Percentiles rank a stretch among this genome's conserved stretches.
Evolutionary conservation across 2,888 invertebrate species (phyloP).

Genomic region (Myopa tessellatipennis): DNA sequence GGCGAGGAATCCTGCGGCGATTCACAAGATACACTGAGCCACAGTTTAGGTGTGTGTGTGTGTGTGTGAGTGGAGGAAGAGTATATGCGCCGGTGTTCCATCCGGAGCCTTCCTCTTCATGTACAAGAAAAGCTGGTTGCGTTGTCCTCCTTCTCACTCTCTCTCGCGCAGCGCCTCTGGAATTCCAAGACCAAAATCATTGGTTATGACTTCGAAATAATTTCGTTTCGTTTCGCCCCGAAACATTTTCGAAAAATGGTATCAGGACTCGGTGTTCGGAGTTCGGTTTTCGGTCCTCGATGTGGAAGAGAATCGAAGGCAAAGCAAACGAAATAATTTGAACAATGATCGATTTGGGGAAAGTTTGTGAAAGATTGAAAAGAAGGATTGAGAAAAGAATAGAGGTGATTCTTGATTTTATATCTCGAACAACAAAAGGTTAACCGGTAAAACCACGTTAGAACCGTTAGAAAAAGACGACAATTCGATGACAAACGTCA

Average conservation of each 20-base stretch:
- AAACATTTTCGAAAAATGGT: slow-evolving; percentile 26
- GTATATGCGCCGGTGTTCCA: not conserved
- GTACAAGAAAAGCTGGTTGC: slow-evolving; percentile 2
- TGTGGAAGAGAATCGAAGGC: not conserved
- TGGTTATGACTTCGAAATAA: slow-evolving; percentile 41
- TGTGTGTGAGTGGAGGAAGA: not conserved
- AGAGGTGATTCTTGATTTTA: no score
- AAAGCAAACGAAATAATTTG: not conserved
- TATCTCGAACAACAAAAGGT: no score
- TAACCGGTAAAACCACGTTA: not conserved
- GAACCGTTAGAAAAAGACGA: not conserved
- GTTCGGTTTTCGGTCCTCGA: not conserved
- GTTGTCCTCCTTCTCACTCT: not conserved
- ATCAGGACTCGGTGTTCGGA: slow-evolving; percentile 3
- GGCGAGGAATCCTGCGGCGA: slow-evolving; percentile 27
- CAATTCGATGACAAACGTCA: no score
- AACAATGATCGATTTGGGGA: not conserved
- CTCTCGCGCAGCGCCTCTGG: not conserved
- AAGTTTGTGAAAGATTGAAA: not conserved
- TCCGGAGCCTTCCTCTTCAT: not conserved
- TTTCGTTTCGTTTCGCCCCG: slow-evolving; percentile 43
- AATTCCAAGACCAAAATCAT: slow-evolving; percentile 20
- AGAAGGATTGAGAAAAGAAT: not conserved
- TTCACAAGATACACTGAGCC: slow-evolving; percentile 25
- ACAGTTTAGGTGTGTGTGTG: not conserved